Base-by-base conservation (phyloP, 2,888 invertebrate genomes). In the Eretmocerus hayati region DNA sequence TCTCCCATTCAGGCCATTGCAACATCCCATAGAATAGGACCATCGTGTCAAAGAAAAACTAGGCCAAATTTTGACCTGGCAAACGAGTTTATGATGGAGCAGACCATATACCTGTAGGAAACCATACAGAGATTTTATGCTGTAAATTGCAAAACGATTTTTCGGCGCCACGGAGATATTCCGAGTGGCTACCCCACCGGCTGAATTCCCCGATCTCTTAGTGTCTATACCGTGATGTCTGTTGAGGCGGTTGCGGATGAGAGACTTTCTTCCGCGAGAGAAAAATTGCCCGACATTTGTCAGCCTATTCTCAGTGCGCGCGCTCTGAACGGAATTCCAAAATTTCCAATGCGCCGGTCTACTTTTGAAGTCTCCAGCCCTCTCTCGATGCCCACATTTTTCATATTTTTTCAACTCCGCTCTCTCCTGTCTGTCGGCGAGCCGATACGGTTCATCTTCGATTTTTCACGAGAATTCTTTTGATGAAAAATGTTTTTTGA, bases 221-320 rank as follows among this genome's bases (percentile, higher is more conserved):
- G 21, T 39, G 59, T 26, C 6, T 26, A 26, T 26, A 26, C 26
- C 11, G 8, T 26, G 8, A n/a, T 26, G 8, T 26, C 26, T 26
- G 26, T 26, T 26, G 26, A n/a, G n/a, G n/a, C n/a, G n/a, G n/a
- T n/a, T n/a, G n/a, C n/a, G n/a, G 26, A 26, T 26, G 26, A 6
- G 26, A 26, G 21, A 64, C 64, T 66, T 68, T 67, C 62, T 60
- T n/a, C 62, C 53, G 55, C 49, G 58, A 53, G 58, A 62, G 66
- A 68, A 66, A 67, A 66, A 68, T 65, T 59, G 56, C 61, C 52
- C 54, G 45, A 46, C 59, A 64, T 65, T 64, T 62, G 60, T 68
- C 62, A 67, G 32, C 18, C 11, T 2, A 9, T 38, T 40, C 30
- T 37, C 42, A 33, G 20, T 39, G 38, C 50, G 11, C n/a, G n/a